Base-by-base conservation (phyloP, 2,888 invertebrate species). In the Archaeoteleia sp. region DNA sequence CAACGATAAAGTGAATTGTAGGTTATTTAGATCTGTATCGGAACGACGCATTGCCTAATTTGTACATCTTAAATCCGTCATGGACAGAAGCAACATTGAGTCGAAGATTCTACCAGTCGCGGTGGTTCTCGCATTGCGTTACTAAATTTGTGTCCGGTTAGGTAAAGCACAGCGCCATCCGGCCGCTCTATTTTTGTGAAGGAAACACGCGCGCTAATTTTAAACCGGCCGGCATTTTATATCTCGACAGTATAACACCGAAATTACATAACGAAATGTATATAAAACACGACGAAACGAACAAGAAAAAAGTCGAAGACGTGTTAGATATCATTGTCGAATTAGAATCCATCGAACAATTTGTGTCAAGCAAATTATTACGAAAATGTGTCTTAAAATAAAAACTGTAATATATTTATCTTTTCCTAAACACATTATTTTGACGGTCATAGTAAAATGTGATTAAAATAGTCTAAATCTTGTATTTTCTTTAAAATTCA, bases 191-290 rank as follows among this genome's bases (percentile, higher is more conserved):
- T 82, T 84, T 83, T 81, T 69, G 80, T 76, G 77, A 77, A 76
- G 78, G 79, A 81, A 82, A 80, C 80, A 78, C 78, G 70, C 75
- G 77, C 75, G 78, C 83, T 83, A 83, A 83, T 79, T 81, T 81
- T 82, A 82, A 72, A 80, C 80, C 77, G 76, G 76, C 76, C 76
- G 74, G 73, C 73, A 71, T 76, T 75, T 75, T 73, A 63, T 62
- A 57, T 45, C 32, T 45, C 62, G 53, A 54, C 62, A 66, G 62
- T 70, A 62, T 70, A 48, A 60, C 46, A 27, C 17, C 14, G 39
- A 23, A 13, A 58, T 70, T 70, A 62, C 54, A 57, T 70, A 70
- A 66, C 46, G 12, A 23, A 51, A 51, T 61, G 55, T 62, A 61
- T 61, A 67, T 9, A 34, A 30, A 17, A 32, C 37, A 37, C 27